Conservation (phyloP, 2,797 vertebrate species). For the Staurois parvus region DNA sequence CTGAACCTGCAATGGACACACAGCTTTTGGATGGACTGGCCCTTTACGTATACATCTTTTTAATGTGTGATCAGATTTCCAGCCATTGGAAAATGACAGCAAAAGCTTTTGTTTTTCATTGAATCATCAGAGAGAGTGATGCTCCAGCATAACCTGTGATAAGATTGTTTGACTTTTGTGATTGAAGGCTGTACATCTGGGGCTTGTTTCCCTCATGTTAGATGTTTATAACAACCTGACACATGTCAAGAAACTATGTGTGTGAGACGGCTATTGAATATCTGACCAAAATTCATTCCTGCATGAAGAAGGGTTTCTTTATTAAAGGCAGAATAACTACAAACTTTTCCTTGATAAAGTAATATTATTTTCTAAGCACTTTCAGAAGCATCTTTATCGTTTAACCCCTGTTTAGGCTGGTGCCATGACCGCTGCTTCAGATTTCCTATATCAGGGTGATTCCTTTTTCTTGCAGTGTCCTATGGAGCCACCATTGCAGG, state of each 20-base stretch:
- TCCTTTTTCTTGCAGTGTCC: too few relatives aligned
- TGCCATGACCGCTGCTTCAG: too few relatives aligned
- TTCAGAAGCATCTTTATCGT: too few relatives aligned
- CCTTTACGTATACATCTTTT: not conserved
- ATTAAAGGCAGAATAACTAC: not conserved
- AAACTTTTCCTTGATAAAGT: not conserved
- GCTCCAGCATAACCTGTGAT: not conserved
- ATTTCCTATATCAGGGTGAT: too few relatives aligned
- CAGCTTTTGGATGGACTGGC: not conserved
- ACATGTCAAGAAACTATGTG: not conserved
- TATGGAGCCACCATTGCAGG: too few relatives aligned
- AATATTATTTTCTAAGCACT: too few relatives aligned
- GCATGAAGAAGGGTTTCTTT: not conserved
- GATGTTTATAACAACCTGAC: not conserved
- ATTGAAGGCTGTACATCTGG: not conserved
- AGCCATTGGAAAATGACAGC: not conserved
- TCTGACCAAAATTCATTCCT: not conserved
- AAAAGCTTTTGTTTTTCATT: not conserved
- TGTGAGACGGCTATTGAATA: not conserved
- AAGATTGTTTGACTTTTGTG: constrained; percentile 10
- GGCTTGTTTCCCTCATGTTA: constrained; percentile 17
- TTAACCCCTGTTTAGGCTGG: too few relatives aligned
- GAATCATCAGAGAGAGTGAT: not conserved
- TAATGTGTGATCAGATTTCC: not conserved
- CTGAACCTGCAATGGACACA: not conserved